Base-by-base conservation (phyloP, 1,140 invertebrate genomes). In the Dreissena rostriformis region DNA sequence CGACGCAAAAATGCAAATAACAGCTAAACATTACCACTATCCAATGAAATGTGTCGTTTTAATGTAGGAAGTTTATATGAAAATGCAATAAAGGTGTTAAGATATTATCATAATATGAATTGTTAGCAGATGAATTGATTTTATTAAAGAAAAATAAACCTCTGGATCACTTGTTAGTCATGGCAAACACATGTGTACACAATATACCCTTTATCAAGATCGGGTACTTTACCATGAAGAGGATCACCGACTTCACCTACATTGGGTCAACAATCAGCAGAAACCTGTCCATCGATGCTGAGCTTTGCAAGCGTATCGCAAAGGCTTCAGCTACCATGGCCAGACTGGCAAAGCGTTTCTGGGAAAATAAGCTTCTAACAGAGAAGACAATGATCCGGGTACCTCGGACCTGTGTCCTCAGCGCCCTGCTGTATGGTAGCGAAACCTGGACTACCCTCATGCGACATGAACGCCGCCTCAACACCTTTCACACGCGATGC, bases 401-500 rank as follows among this genome's bases (percentile, higher is more conserved):
- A 12, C 7, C n/a, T n/a, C n/a, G n/a, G n/a, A n/a, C n/a, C n/a
- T 61, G 14, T 63, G 73, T 61, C 39, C 73, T n/a, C n/a, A n/a
- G n/a, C n/a, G n/a, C n/a, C 57, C 73, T 76, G 11, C 73, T 86
- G 17, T 87, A 66, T 28, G 74, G 63, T 5, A 55, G 71, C 52
- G 83, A 86, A 39, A 68, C 85, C 10, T 86, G 79, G 63, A 84
- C 71, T 22, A 26, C 70, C 11, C 74, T 85, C 75, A 55, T 19
- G n/a, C 55, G 63, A 53, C 76, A 88, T 14, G 73, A 63, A 49
- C 53, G 52, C 17, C 51, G 66, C 39, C 79, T 88, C 24, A 70
- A 88, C 8, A 19, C 65, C 0, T 88, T 86, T 68, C 73, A 87
- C n/a, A n/a, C 68, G 55, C 29, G 55, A 4, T 81, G 81, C 55